phyloP scores from a whole-genome alignment of 2,797 vertebrate species.

The Chaetophractus vellerosus region DNA sequence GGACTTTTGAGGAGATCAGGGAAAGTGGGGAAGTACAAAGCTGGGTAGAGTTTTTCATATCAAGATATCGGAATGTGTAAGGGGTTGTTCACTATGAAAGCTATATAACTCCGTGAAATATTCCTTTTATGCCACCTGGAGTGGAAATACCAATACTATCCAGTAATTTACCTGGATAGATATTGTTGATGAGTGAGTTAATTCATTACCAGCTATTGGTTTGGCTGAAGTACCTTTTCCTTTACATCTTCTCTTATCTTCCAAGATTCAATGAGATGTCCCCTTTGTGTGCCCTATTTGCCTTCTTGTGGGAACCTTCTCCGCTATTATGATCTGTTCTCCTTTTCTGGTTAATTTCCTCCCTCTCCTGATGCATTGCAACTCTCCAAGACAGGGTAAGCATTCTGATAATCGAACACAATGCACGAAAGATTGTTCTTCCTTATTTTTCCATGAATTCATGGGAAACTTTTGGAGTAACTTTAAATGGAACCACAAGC shows the following conservation, averaged over 20 bases:
- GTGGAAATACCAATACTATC: too few relatives aligned
- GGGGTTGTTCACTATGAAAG: too few relatives aligned
- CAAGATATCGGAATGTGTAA: too few relatives aligned
- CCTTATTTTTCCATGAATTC: not conserved
- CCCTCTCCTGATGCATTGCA: fast-evolving
- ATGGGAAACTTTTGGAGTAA: not conserved
- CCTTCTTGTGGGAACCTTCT: not conserved
- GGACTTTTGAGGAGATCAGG: too few relatives aligned
- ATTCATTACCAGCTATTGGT: too few relatives aligned
- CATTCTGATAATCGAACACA: fast-evolving
- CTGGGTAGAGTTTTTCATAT: too few relatives aligned
- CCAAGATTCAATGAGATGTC: not conserved
- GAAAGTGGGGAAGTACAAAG: too few relatives aligned
- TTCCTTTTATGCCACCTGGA: too few relatives aligned
- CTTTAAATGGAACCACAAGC: not conserved
- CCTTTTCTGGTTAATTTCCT: not conserved
- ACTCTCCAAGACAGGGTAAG: not conserved
- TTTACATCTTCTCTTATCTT: not conserved
- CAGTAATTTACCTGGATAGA: too few relatives aligned
- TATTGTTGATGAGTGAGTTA: too few relatives aligned
- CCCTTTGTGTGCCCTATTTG: not conserved
- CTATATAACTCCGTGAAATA: too few relatives aligned
- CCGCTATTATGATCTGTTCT: fast-evolving
- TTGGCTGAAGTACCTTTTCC: not conserved
- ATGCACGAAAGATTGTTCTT: fast-evolving